phyloP scores from a whole-genome alignment of 2,888 invertebrate species.

The Fabriciana adippe region DNA sequence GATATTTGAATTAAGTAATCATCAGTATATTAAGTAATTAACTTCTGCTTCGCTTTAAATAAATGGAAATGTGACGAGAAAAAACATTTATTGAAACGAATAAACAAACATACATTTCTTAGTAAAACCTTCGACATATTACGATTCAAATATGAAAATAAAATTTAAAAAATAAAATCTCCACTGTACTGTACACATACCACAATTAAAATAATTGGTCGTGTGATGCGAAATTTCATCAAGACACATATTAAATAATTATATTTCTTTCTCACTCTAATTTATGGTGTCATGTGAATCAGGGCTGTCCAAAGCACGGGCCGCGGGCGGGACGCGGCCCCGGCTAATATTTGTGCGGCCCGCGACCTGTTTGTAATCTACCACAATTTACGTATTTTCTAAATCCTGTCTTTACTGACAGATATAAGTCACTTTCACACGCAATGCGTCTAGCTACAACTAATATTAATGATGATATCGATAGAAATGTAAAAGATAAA shows the following conservation, averaged over 20 bases:
- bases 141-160: background rate
- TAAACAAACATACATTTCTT: constrained; percentile 6
- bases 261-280: constrained; percentile 7
- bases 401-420: too few relatives aligned
- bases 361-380: too few relatives aligned
- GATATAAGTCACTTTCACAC: too few relatives aligned
- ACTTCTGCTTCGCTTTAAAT: background rate
- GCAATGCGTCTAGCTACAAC: too few relatives aligned
- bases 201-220: too few relatives aligned
- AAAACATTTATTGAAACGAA: constrained; percentile 1
- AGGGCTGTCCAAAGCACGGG: too few relatives aligned
- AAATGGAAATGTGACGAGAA: constrained; percentile 2
- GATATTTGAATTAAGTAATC: background rate
- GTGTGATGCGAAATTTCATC: too few relatives aligned
- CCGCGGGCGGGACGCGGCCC: too few relatives aligned
- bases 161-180: constrained; percentile 6
- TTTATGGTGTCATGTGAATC: background rate
- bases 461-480: too few relatives aligned
- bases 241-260: background rate
- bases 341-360: too few relatives aligned
- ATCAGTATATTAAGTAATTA: constrained; percentile 1
- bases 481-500: too few relatives aligned
- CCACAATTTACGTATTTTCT: too few relatives aligned
- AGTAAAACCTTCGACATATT: background rate
- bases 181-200: background rate